Evolutionary conservation across 2,113 vertebrate genomes (phyloP).

Genomic region (Megaceryle torquata): DNA sequence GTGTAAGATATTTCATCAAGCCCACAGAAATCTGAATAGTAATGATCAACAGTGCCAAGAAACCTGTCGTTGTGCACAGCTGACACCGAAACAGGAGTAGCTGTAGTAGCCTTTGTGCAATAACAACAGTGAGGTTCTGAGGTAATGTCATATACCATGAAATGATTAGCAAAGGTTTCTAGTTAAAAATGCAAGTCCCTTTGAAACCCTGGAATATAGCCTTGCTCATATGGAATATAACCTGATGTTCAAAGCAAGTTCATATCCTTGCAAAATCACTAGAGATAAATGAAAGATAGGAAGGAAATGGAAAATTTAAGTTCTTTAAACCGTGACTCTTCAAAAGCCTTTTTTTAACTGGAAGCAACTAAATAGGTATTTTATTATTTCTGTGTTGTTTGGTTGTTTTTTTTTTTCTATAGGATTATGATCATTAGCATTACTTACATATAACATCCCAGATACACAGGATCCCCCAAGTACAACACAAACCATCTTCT

Average conservation of each 20-base stretch:
- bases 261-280: background rate
- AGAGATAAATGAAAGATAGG: background rate
- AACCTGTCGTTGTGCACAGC: background rate
- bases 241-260: background rate
- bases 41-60: background rate
- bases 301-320: background rate
- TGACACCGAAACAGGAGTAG: background rate
- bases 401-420: background rate
- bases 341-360: background rate
- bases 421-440: background rate
- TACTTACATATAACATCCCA: background rate
- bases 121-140: background rate
- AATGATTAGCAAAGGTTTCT: background rate
- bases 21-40: background rate
- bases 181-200: background rate
- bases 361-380: background rate
- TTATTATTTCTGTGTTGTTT: background rate
- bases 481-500: background rate
- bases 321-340: background rate
- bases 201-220: background rate
- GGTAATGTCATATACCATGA: background rate
- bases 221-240: background rate
- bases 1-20: background rate
- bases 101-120: background rate
- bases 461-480: background rate